Conservation (phyloP, 2,113 vertebrate genomes). For the Tamias sibiricus region DNA sequence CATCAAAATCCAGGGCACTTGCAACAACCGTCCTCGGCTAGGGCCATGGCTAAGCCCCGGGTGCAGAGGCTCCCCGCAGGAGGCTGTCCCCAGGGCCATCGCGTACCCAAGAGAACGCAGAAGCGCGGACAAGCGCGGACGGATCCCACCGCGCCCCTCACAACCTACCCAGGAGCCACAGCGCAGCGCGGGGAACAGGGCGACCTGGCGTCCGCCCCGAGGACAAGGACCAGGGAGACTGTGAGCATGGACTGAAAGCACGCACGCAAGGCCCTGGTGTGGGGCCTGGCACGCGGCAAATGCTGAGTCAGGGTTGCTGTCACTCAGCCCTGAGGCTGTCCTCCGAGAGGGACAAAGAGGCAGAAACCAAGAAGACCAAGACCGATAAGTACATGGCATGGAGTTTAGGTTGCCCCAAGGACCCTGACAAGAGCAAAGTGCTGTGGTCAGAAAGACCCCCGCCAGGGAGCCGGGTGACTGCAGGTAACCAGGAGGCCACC, state of each 20-base stretch:
- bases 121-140: too few species aligned
- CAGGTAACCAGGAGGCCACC: neutral
- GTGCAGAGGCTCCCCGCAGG: neutral
- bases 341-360: neutral
- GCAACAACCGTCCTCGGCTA: neutral
- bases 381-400: neutral
- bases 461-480: too few species aligned
- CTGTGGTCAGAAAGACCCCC: neutral
- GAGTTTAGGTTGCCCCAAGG: neutral
- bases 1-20: neutral
- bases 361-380: neutral
- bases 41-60: neutral
- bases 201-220: neutral
- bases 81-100: too few species aligned
- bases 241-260: neutral
- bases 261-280: rapidly evolving
- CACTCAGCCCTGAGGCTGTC: neutral
- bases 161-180: too few species aligned
- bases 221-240: neutral
- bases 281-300: neutral
- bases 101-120: neutral
- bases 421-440: neutral
- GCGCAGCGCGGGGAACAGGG: neutral
- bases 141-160: neutral
- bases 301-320: rapidly evolving